A percentile compares a stretch with the other conserved stretches of the same genome.
These are phyloP conservation scores for Notechis scutatus DNA, from an alignment of 2,113 vertebrate species.

Conservation along the genomic window DNA sequence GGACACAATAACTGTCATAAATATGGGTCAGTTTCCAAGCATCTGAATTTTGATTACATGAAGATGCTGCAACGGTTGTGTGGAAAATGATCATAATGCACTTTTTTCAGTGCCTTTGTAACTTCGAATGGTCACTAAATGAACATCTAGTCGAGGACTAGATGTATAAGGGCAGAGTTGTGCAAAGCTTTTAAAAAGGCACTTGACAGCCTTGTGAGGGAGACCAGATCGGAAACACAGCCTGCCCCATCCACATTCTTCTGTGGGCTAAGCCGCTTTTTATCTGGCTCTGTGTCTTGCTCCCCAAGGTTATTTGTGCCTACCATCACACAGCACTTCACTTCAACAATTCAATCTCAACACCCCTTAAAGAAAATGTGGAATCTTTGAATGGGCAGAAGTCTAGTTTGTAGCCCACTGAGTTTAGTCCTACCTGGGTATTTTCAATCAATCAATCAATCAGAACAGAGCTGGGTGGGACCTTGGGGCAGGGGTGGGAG, in stretches of 20 bases:
- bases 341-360: neutral
- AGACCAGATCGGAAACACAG: neutral
- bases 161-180: neutral
- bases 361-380: neutral
- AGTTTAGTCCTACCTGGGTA: neutral
- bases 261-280: neutral
- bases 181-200: neutral
- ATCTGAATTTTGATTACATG: neutral
- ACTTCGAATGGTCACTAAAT: neutral
- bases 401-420: neutral
- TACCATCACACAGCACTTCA: neutral
- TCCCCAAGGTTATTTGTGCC: neutral
- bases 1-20: neutral
- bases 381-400: neutral
- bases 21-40: neutral
- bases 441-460: neutral
- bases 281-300: neutral
- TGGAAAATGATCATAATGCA: neutral
- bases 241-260: neutral
- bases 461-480: neutral
- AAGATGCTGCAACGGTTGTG: fast-evolving
- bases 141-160: neutral
- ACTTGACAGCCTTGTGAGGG: neutral
- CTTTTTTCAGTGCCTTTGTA: neutral
- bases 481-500: no score